Conservation (phyloP, 30 jellyfish, hydroid and myxozoan species). For the Cassiopea xamachana region DNA sequence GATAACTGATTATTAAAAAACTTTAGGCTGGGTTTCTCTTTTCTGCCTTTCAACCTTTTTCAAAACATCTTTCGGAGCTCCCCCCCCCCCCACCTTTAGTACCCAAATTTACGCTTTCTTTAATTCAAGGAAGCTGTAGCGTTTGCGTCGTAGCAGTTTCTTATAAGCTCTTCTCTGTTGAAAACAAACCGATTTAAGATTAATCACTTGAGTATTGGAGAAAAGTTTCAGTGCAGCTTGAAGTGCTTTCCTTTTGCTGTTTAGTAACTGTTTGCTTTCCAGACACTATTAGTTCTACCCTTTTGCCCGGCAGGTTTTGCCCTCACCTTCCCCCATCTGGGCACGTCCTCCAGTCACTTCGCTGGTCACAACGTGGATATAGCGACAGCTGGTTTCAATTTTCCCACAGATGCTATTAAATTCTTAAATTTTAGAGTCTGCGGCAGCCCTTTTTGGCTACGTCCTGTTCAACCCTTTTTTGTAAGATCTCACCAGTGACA, state of each 20-base stretch:
- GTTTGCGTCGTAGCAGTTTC: constrained; percentile 9
- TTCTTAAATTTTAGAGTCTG: no score
- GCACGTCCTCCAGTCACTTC: no score
- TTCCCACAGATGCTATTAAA: no score
- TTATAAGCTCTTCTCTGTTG: constrained; percentile 13
- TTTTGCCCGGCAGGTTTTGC: no score
- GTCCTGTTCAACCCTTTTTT: no score
- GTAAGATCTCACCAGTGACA: no score
- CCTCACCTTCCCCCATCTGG: no score
- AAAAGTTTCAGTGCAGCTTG: constrained; percentile 26
- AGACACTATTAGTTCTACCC: neutral
- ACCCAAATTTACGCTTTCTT: constrained; percentile 9
- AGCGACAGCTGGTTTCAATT: no score
- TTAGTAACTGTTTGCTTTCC: constrained; percentile 12
- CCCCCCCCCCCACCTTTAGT: constrained; percentile 14
- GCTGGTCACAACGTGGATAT: no score
- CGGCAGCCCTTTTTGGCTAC: no score
- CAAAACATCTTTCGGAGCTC: neutral
- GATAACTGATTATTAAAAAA: neutral
- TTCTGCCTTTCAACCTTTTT: constrained; percentile 18
- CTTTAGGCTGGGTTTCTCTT: neutral
- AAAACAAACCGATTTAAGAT: constrained; percentile 7
- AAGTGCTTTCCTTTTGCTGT: constrained; percentile 5
- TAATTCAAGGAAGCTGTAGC: constrained; percentile 12
- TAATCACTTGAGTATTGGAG: constrained; percentile 7